Evolutionary conservation across 35 echinoderm and acorn worm genomes (phyloP).

Genomic region (Lytechinus variegatus): DNA sequence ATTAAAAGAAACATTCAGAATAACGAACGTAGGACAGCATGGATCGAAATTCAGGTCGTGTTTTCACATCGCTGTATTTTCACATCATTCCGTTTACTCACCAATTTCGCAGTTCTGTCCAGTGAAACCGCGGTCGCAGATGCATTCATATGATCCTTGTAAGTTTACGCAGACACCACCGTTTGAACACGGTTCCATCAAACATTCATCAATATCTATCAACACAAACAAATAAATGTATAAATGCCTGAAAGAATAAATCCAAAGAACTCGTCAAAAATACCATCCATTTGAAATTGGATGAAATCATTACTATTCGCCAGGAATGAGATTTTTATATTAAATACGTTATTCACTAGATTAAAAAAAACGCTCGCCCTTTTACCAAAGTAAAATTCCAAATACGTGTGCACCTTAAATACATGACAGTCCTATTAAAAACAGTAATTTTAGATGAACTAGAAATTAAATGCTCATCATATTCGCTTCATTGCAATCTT

Average conservation of each 20-base stretch:
- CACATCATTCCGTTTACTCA: background rate
- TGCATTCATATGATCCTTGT: background rate
- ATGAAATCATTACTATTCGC: background rate
- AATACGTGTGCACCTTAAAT: too few species aligned
- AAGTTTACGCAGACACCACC: background rate
- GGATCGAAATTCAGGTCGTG: too few species aligned
- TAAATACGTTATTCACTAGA: background rate
- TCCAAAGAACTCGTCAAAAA: too few species aligned
- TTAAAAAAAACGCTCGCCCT: too few species aligned
- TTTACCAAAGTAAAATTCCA: too few species aligned
- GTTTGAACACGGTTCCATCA: background rate
- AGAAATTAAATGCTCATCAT: too few species aligned
- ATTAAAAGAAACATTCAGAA: too few species aligned
- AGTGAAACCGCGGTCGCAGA: background rate
- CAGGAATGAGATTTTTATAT: background rate
- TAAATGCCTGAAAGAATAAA: background rate
- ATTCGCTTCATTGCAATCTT: too few species aligned
- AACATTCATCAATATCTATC: background rate
- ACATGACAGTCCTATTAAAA: too few species aligned
- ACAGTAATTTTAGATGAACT: too few species aligned
- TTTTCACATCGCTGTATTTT: too few species aligned
- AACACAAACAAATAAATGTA: background rate
- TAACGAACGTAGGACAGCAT: too few species aligned
- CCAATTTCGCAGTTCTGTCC: background rate
- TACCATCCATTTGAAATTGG: background rate